Percentiles rank a stretch among this genome's conserved stretches.
phyloP scores from a whole-genome alignment of 2,888 invertebrate species.

The Mythimna albipuncta region DNA sequence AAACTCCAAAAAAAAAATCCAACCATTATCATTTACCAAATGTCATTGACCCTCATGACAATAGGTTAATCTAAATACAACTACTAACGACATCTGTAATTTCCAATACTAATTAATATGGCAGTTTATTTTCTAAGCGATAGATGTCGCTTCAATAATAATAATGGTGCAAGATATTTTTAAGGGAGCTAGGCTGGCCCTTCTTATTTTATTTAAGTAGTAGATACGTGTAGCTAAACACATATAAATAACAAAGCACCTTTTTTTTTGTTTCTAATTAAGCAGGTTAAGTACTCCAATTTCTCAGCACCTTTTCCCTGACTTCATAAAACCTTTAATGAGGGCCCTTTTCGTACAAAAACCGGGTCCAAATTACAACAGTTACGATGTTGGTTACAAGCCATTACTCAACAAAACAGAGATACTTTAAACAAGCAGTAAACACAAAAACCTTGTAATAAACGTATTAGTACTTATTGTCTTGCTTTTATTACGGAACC shows the following conservation, averaged over 20 bases:
- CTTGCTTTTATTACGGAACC: slow-evolving; percentile 50
- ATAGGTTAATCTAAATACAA: not conserved
- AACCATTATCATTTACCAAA: no score
- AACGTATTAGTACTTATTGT: slow-evolving; percentile 61
- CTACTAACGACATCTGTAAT: slow-evolving; percentile 25
- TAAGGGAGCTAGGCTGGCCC: no score
- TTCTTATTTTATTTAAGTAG: no score
- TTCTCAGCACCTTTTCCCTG: not conserved
- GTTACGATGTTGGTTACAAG: slow-evolving; percentile 13
- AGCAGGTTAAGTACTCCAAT: not conserved
- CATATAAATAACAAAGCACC: not conserved
- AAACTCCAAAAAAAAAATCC: no score
- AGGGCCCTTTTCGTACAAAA: slow-evolving; percentile 23
- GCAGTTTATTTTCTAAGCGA: not conserved
- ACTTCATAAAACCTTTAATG: slow-evolving; percentile 37
- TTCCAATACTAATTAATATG: slow-evolving; percentile 2
- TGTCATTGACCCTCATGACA: no score
- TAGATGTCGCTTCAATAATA: slow-evolving; percentile 9
- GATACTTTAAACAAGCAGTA: slow-evolving; percentile 35
- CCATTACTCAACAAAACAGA: slow-evolving; percentile 37
- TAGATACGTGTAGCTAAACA: no score
- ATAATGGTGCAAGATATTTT: no score
- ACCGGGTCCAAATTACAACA: slow-evolving; percentile 24
- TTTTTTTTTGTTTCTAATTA: slow-evolving; percentile 23
- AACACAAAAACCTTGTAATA: slow-evolving; percentile 53